Conservation (phyloP, 2,888 invertebrate genomes). For the Pheosia tremula region DNA sequence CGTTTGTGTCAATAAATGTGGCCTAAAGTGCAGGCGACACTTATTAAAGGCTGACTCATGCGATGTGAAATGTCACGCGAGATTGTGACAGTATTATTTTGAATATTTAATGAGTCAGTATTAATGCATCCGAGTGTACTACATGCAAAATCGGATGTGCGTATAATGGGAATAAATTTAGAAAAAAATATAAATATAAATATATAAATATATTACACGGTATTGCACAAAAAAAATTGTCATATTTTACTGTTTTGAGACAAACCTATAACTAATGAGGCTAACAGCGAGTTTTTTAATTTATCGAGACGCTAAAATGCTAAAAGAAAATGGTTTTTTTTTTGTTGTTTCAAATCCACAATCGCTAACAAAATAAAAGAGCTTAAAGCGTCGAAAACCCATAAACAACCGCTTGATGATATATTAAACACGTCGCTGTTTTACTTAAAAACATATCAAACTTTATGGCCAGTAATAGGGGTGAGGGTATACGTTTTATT, state of each 20-base stretch:
- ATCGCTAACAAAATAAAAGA: too few relatives aligned
- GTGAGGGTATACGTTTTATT: constrained; percentile 40
- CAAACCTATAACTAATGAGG: too few relatives aligned
- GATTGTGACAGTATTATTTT: constrained; percentile 15
- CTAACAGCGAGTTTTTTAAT: too few relatives aligned
- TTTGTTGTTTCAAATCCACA: too few relatives aligned
- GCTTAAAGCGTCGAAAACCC: constrained; percentile 49
- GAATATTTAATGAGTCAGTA: neutral
- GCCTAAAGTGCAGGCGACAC: constrained; percentile 63
- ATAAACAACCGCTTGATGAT: constrained; percentile 54
- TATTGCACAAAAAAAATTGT: neutral
- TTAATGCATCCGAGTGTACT: neutral
- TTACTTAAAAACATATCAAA: constrained; percentile 47
- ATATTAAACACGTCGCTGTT: constrained; percentile 52
- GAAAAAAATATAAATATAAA: too few relatives aligned
- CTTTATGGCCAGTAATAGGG: constrained; percentile 45
- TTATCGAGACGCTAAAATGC: too few relatives aligned
- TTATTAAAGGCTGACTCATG: constrained; percentile 74
- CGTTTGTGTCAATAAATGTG: constrained; percentile 79
- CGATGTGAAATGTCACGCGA: constrained; percentile 41
- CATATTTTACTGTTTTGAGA: too few relatives aligned
- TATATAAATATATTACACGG: neutral
- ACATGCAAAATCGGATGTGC: neutral
- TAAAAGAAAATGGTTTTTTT: too few relatives aligned
- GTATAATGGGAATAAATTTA: neutral